Conservation (phyloP, 2,113 vertebrate genomes). For the Brachypodius melanocephalos region DNA sequence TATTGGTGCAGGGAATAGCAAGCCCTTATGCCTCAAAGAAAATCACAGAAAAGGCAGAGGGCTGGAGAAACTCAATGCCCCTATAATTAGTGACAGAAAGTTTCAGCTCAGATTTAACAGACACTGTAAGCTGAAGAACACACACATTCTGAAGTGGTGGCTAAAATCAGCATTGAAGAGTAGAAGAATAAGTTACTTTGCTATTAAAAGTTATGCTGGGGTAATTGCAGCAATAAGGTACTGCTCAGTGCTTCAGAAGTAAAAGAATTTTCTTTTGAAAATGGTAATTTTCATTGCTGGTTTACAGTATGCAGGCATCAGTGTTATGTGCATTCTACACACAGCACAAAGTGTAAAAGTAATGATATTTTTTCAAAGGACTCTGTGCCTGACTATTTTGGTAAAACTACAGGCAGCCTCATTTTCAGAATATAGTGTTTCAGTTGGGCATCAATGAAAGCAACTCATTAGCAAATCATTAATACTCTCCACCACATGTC, state of each 20-base stretch:
- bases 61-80: background rate
- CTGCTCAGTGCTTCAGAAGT: background rate
- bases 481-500: background rate
- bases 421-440: background rate
- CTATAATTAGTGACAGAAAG: background rate
- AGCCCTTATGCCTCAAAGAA: background rate
- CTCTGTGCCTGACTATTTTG: background rate
- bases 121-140: background rate
- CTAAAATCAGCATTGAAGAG: background rate
- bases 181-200: background rate
- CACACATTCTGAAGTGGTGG: background rate
- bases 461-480: background rate
- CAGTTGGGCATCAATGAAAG: background rate
- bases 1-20: background rate
- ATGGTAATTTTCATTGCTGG: background rate
- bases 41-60: background rate
- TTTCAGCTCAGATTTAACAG: background rate
- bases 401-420: background rate
- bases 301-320: background rate
- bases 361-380: background rate
- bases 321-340: background rate
- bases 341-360: background rate
- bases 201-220: background rate
- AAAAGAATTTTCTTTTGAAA: background rate
- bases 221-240: background rate